These are phyloP conservation scores for Tuta absoluta DNA, from an alignment of 2,888 invertebrate genomes.

Conservation along the genomic window DNA sequence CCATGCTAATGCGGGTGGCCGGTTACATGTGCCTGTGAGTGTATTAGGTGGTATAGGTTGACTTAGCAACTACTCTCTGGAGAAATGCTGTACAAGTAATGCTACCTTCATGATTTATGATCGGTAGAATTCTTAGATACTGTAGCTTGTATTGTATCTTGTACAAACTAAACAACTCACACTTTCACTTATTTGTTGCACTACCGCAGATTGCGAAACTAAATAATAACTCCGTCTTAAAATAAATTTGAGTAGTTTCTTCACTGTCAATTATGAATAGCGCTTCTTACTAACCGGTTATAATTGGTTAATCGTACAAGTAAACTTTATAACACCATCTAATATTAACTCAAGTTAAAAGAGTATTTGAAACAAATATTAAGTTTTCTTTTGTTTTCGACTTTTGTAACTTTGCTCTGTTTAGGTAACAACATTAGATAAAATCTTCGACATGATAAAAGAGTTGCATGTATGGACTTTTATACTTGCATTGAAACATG, in stretches of 20 bases:
- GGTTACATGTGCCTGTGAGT: too few species aligned
- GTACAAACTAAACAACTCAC: too few species aligned
- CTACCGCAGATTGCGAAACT: constrained; percentile 12
- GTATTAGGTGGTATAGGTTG: too few species aligned
- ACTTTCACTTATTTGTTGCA: background rate
- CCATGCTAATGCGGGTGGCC: too few species aligned
- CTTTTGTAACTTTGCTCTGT: background rate
- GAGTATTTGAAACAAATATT: background rate
- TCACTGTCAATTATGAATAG: constrained; percentile 16
- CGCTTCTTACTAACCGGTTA: constrained; percentile 19
- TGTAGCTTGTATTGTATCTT: too few species aligned
- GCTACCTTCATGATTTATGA: too few species aligned
- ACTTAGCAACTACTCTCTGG: too few species aligned
- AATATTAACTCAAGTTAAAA: background rate
- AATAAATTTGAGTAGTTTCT: constrained; percentile 15
- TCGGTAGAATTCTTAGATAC: too few species aligned
- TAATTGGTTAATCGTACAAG: constrained; percentile 11
- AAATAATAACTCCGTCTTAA: constrained; percentile 9
- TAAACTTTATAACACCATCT: background rate
- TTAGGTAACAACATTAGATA: too few species aligned
- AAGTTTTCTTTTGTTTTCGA: background rate
- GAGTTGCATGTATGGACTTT: background rate
- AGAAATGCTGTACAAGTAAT: too few species aligned
- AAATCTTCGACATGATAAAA: background rate
- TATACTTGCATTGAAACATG: background rate